Evolutionary conservation across 2,797 vertebrate species (phyloP), one percentile per base, ranked within the genome.

Genomic region (Phyllotis vaccarum): DNA sequence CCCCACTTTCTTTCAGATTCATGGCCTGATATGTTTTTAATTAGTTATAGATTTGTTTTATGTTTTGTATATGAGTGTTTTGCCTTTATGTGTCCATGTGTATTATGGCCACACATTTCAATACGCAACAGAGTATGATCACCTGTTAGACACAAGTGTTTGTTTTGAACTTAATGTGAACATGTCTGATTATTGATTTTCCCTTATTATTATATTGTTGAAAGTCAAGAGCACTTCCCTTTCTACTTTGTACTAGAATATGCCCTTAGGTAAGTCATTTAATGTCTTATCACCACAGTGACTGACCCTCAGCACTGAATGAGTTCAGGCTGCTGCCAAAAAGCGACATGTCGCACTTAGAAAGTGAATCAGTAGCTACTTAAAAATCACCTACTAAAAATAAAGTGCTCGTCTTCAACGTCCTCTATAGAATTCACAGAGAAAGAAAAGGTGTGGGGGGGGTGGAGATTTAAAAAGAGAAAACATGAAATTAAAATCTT

Each of bases 371-470:
- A 79, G 72, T 12, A 79, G 34, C 60, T 86, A 27, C 54, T 88
- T 92, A 81, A 72, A 62, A 92, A 91, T 68, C 43, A 94, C 5
- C 22, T 29, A 56, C 58, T 86, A 49, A 94, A 91, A 91, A 56
- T 79, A 64, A 75, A 72, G 27, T 5, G 34, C 5, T 21, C 62
- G 13, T 34, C 60, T 83, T 43, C 43, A 70, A 72, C 31, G 89
- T 6, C 64, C 17, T 68, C 9, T 7, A 22, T 4, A 54, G 74
- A 49, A 1, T 52, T 22, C 31, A 60, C 49, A 24, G n/a, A 75
- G 52, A 75, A 89, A 37, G 22, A 3, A 72, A 68, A 9, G 46
- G n/a, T 49, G 46, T 40, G 5, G 92, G 95, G 79, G 7, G 31
- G 1, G 76, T 3, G 1, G 27, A 90, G 34, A 76, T 79, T 0